Evolutionary conservation across 1,140 invertebrate species (phyloP).

Genomic region (Neomicropteryx cornuta): DNA sequence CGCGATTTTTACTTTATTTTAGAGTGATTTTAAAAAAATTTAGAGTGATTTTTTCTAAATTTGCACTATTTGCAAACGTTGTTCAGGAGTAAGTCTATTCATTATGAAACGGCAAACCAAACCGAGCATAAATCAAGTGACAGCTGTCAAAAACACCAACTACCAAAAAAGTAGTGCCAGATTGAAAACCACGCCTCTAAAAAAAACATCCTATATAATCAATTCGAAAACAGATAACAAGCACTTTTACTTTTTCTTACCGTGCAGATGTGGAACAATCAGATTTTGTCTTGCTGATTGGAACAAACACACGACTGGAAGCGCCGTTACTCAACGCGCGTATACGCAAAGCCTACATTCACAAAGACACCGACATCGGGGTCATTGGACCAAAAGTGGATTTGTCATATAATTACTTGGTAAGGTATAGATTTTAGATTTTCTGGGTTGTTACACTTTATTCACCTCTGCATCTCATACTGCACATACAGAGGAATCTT

Average conservation of each 20-base stretch:
- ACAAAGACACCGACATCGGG: conserved; percentile 74
- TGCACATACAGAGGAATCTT: background rate
- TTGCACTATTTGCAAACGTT: too few relatives aligned
- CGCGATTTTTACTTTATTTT: too few relatives aligned
- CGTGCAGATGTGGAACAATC: conserved; percentile 73
- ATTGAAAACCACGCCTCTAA: too few relatives aligned
- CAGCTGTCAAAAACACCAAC: too few relatives aligned
- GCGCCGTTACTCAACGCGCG: conserved; percentile 95
- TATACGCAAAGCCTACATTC: conserved; percentile 84
- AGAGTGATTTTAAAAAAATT: too few relatives aligned
- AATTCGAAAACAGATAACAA: too few relatives aligned
- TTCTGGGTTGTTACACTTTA: background rate
- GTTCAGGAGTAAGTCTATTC: too few relatives aligned
- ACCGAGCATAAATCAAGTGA: too few relatives aligned
- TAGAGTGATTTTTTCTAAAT: too few relatives aligned
- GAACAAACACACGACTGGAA: conserved; percentile 95
- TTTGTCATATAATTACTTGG: conserved; percentile 87
- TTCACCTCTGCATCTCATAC: background rate
- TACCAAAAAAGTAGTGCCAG: too few relatives aligned
- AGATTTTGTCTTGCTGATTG: conserved; percentile 86
- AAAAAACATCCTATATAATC: too few relatives aligned
- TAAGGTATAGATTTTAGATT: conserved; percentile 27
- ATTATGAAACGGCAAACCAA: too few relatives aligned
- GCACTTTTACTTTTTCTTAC: background rate
- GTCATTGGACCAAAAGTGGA: conserved; percentile 87